These are phyloP conservation scores for Sitophilus oryzae DNA, from an alignment of 1,140 invertebrate species.

Conservation along the genomic window DNA sequence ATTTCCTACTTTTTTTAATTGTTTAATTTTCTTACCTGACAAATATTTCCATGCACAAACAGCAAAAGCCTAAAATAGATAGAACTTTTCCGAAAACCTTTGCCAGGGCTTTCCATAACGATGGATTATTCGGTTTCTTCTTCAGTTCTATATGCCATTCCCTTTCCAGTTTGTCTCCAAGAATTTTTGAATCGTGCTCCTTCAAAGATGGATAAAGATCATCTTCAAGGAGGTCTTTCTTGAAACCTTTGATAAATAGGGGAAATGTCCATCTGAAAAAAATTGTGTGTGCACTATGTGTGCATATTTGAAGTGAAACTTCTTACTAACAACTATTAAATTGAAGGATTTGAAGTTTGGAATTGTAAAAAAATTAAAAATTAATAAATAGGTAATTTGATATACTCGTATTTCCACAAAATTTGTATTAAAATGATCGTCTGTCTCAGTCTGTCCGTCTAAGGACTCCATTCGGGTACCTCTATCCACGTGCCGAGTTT, in stretches of 20 bases:
- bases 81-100: conserved; percentile 36
- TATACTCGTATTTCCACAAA: too few species aligned
- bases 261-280: conserved; percentile 41
- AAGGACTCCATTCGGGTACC: too few species aligned
- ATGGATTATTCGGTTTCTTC: conserved; percentile 31
- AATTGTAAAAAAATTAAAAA: too few species aligned
- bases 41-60: background rate
- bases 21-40: background rate
- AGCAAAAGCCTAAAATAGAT: background rate
- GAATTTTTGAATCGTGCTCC: conserved; percentile 25
- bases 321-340: too few species aligned
- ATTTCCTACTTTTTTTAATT: background rate
- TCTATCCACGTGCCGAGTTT: too few species aligned
- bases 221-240: conserved; percentile 22
- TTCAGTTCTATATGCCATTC: conserved; percentile 47
- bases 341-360: too few species aligned
- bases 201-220: conserved; percentile 20
- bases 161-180: conserved; percentile 52
- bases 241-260: conserved; percentile 22
- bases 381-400: too few species aligned
- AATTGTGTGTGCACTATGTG: too few species aligned
- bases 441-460: too few species aligned
- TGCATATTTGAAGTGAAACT: too few species aligned
- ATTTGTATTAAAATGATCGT: too few species aligned
- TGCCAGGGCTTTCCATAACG: conserved; percentile 37